These are phyloP conservation scores for Graptemys geographica DNA, from an alignment of 2,797 vertebrate species.

Conservation along the genomic window DNA sequence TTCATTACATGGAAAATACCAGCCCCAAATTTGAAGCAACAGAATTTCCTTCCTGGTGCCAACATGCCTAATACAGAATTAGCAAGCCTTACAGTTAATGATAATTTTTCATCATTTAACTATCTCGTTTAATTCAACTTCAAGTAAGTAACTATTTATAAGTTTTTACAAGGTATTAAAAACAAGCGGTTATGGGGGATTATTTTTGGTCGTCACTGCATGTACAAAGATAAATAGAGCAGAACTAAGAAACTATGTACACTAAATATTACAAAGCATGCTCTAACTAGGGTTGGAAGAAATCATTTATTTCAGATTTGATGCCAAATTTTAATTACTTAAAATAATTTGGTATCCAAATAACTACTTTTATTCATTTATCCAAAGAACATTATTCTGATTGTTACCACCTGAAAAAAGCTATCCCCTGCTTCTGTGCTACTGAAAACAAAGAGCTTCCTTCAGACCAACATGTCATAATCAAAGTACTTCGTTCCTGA, in stretches of 20 bases:
- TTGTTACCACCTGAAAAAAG: neutral
- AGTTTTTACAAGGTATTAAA: neutral
- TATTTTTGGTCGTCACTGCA: neutral
- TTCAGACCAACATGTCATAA: neutral
- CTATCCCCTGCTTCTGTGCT: neutral
- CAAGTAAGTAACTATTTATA: neutral
- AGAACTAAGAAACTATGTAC: neutral
- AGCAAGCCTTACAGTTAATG: conserved; percentile 10
- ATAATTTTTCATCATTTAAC: neutral
- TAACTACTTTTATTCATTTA: neutral
- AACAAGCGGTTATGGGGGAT: neutral
- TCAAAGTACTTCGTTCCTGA: neutral
- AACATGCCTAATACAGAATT: conserved; percentile 52
- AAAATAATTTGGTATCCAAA: neutral
- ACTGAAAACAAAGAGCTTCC: neutral
- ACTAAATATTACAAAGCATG: neutral
- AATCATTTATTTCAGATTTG: neutral
- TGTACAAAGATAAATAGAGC: neutral
- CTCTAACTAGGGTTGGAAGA: neutral
- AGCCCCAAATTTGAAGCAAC: conserved; percentile 59
- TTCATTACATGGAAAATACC: conserved; percentile 85
- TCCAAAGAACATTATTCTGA: neutral
- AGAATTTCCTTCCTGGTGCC: conserved; percentile 76
- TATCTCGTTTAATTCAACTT: conserved; percentile 7
- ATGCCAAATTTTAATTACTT: neutral